Evolutionary conservation across 2,888 invertebrate species (phyloP).

Genomic region (Ophonus ardosiacus): DNA sequence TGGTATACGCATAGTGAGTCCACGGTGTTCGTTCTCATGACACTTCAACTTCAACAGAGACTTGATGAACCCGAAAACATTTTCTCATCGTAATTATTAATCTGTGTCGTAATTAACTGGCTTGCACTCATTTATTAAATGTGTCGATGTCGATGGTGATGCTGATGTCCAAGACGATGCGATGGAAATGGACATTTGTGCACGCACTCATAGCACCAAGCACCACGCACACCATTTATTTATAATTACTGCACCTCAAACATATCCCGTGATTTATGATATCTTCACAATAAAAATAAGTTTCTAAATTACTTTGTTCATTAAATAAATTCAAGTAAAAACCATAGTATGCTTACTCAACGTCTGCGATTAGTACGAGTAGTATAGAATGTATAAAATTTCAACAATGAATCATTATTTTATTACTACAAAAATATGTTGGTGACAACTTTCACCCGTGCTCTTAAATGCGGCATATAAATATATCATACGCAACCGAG

Average conservation of each 20-base stretch:
- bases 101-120: conserved; percentile 73
- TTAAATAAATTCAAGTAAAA: not conserved
- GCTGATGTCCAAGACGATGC: not conserved
- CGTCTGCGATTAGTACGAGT: not conserved
- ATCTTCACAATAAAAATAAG: conserved; percentile 11
- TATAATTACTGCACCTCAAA: conserved; percentile 20
- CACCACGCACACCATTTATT: not conserved
- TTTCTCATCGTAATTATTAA: conserved; percentile 69
- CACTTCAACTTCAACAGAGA: conserved; percentile 71
- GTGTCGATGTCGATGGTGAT: conserved; percentile 64
- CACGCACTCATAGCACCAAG: not conserved
- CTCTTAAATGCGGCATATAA: not conserved
- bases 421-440: not conserved
- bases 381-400: not conserved
- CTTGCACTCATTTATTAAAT: conserved; percentile 73
- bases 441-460: conserved; percentile 2
- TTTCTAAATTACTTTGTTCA: conserved; percentile 1
- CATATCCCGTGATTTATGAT: conserved; percentile 34
- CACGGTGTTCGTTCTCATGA: conserved; percentile 68
- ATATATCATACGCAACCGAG: too few relatives aligned
- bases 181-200: conserved; percentile 33
- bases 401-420: not conserved
- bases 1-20: not conserved
- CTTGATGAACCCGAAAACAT: conserved; percentile 71
- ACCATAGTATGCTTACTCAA: not conserved